phyloP scores from a whole-genome alignment of 1,140 invertebrate species.

The Stegodyphus mimosarum region DNA sequence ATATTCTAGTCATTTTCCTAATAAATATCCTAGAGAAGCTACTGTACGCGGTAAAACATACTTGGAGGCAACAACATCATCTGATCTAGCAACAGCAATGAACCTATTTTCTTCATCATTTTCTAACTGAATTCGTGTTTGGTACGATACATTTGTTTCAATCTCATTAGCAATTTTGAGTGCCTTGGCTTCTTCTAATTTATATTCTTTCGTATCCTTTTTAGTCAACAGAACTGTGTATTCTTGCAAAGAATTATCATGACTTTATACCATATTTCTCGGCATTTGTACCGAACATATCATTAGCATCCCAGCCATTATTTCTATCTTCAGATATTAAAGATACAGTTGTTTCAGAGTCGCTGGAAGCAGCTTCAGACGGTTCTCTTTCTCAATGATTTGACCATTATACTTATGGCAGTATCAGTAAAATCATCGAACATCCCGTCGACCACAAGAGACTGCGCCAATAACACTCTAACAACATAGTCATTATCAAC shows the following conservation, averaged over 20 bases:
- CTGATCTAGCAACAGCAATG: constrained; percentile 69
- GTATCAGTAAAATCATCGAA: constrained; percentile 79
- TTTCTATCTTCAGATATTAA: constrained; percentile 18
- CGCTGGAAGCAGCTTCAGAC: constrained; percentile 77
- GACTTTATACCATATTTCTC: constrained; percentile 88
- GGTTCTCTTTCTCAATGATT: constrained; percentile 85
- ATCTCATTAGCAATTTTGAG: constrained; percentile 90
- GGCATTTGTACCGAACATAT: constrained; percentile 95
- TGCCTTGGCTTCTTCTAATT: constrained; percentile 84
- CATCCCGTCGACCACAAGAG: too few relatives aligned
- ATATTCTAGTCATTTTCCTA: too few relatives aligned
- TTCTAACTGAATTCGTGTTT: constrained; percentile 84
- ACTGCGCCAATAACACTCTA: too few relatives aligned
- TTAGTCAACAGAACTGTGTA: constrained; percentile 87
- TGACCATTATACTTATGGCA: constrained; percentile 77
- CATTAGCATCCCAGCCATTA: constrained; percentile 94
- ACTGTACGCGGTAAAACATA: too few relatives aligned
- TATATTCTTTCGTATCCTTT: constrained; percentile 86
- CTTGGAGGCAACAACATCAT: constrained; percentile 20
- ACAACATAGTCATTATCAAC: too few relatives aligned
- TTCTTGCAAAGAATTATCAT: constrained; percentile 83
- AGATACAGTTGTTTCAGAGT: constrained; percentile 72
- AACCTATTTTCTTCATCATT: constrained; percentile 86
- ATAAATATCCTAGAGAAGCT: too few relatives aligned
- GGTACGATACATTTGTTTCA: constrained; percentile 83